These are phyloP conservation scores for Beaufortia kweichowensis DNA, from an alignment of 2,113 vertebrate species.

Conservation along the genomic window DNA sequence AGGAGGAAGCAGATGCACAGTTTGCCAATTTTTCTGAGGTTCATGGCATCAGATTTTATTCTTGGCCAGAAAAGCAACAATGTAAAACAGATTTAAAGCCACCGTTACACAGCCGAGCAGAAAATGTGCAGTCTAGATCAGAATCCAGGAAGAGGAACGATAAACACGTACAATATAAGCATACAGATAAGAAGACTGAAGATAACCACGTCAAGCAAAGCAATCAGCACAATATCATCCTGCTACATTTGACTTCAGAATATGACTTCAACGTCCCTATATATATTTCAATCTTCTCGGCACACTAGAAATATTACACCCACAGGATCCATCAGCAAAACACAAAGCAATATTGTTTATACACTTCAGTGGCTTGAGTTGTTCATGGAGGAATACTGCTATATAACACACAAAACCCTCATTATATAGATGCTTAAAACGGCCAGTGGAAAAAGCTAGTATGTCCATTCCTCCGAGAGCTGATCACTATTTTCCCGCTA, in stretches of 20 bases:
- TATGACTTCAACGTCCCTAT: too few relatives aligned
- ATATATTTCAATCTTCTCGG: not conserved
- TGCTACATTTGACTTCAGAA: too few relatives aligned
- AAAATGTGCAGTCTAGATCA: too few relatives aligned
- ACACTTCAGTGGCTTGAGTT: slow-evolving; percentile 19
- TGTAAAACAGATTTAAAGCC: too few relatives aligned
- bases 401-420: slow-evolving; percentile 15
- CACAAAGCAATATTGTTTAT: slow-evolving; percentile 29
- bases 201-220: too few relatives aligned
- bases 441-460: not conserved
- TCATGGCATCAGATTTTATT: too few relatives aligned
- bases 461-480: not conserved
- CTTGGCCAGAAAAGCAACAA: too few relatives aligned
- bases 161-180: not conserved
- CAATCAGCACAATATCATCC: not conserved
- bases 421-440: slow-evolving; percentile 10
- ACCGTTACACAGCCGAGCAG: too few relatives aligned
- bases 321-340: slow-evolving; percentile 26
- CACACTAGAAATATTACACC: slow-evolving; percentile 17
- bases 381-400: slow-evolving; percentile 23
- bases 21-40: too few relatives aligned
- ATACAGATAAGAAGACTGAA: too few relatives aligned
- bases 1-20: too few relatives aligned
- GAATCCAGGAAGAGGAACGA: not conserved
- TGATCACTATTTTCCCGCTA: not conserved